These are phyloP conservation scores for Podargus strigoides DNA, from an alignment of 2,797 vertebrate species.

Conservation along the genomic window DNA sequence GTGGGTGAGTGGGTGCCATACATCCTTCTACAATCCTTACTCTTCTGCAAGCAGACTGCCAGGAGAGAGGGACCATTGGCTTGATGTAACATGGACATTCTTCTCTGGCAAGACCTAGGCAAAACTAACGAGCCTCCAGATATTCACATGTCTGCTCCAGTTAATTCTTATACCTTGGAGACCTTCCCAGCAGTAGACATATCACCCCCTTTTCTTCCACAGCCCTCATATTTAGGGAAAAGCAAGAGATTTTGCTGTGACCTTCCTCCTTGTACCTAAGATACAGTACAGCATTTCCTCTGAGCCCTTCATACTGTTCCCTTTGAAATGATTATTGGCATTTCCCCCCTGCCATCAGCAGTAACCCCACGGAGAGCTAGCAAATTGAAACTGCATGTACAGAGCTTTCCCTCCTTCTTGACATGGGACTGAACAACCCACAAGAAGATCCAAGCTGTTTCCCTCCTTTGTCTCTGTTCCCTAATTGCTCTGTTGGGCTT, in stretches of 20 bases:
- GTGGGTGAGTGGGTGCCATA: not conserved
- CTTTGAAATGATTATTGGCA: not conserved
- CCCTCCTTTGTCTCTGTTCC: not conserved
- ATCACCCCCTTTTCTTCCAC: not conserved
- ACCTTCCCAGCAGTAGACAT: not conserved
- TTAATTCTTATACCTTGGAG: not conserved
- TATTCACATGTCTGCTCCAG: not conserved
- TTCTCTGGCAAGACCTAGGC: not conserved
- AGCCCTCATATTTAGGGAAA: not conserved
- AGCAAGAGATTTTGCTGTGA: not conserved
- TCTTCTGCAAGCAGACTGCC: not conserved
- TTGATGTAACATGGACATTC: not conserved
- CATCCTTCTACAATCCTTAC: not conserved
- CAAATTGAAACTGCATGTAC: not conserved
- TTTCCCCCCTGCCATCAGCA: slow-evolving; percentile 19
- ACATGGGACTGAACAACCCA: not conserved
- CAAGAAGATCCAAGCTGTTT: not conserved
- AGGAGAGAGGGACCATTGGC: not conserved
- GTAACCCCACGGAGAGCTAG: not conserved
- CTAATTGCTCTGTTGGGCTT: not conserved
- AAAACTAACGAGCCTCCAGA: not conserved
- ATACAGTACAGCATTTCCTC: not conserved
- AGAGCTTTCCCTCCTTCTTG: not conserved
- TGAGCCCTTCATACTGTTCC: not conserved
- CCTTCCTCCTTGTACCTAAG: slow-evolving; percentile 13